A percentile compares a stretch with the other conserved stretches of the same genome.
Evolutionary conservation across 2,797 vertebrate species (phyloP).

Genomic region (Scleropages formosus): DNA sequence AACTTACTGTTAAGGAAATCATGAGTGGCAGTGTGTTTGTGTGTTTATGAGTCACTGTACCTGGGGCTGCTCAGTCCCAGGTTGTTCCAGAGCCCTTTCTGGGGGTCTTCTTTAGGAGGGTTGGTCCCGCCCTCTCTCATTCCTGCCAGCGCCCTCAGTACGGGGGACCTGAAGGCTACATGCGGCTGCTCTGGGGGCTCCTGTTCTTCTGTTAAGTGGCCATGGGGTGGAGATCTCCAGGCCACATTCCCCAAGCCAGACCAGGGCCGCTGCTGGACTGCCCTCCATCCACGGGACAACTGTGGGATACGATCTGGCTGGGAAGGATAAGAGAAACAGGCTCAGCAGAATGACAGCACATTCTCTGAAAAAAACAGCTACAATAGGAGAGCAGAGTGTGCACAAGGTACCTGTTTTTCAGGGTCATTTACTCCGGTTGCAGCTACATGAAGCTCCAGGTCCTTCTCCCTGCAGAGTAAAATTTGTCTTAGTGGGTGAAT

Average conservation of each 20-base stretch:
- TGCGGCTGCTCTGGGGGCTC: constrained; percentile 71
- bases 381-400: not conserved
- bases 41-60: constrained; percentile 55
- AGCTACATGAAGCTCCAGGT: constrained; percentile 78
- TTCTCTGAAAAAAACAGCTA: not conserved
- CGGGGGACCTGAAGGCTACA: constrained; percentile 80
- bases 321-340: constrained; percentile 11
- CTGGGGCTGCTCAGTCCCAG: constrained; percentile 71
- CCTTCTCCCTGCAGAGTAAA: constrained; percentile 76
- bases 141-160: constrained; percentile 50
- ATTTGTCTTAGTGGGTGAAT: not conserved
- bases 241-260: constrained; percentile 30
- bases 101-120: constrained; percentile 63
- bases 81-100: constrained; percentile 52
- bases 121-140: constrained; percentile 39
- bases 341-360: not conserved
- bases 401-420: constrained; percentile 73
- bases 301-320: constrained; percentile 81
- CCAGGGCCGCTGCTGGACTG: constrained; percentile 30
- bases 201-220: constrained; percentile 48
- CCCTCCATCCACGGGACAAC: constrained; percentile 51
- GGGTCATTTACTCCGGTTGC: constrained; percentile 78
- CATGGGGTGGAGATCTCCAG: constrained; percentile 36
- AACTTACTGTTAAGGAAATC: too few species aligned
- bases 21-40: not conserved